A percentile compares a stretch with the other conserved stretches of the same genome.
Evolutionary conservation across 2,888 invertebrate genomes (phyloP).

Genomic region (Machimus rusticus): DNA sequence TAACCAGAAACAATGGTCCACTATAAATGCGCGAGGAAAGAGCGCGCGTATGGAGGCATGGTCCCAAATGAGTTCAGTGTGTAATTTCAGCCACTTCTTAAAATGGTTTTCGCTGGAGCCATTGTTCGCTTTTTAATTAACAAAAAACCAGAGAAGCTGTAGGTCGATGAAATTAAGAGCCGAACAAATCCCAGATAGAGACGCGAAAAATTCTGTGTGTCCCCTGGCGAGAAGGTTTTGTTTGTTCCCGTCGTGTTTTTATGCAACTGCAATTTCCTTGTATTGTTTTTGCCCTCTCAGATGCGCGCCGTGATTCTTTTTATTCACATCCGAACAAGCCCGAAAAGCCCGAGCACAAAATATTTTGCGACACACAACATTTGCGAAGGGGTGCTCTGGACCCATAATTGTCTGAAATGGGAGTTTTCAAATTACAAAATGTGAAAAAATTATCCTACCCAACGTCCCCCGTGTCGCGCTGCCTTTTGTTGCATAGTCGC

Average conservation of each 20-base stretch:
- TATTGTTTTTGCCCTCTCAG: conserved; percentile 28
- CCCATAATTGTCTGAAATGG: conserved; percentile 30
- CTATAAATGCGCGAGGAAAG: not conserved
- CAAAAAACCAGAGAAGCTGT: conserved; percentile 27
- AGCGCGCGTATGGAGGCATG: not conserved
- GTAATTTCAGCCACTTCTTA: conserved; percentile 32
- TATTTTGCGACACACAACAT: conserved; percentile 14
- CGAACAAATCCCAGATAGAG: not conserved
- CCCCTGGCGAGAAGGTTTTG: not conserved
- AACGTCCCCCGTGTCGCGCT: not conserved
- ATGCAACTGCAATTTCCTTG: conserved; percentile 34
- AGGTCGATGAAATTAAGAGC: conserved; percentile 23
- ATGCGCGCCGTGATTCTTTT: not conserved
- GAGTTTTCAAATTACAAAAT: conserved; percentile 22
- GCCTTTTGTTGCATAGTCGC: not conserved
- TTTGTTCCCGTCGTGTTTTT: conserved; percentile 23
- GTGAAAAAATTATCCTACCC: conserved; percentile 16
- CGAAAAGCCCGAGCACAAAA: not conserved
- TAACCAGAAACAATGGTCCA: conserved; percentile 21
- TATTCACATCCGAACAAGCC: conserved; percentile 2
- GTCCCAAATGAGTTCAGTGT: conserved; percentile 7
- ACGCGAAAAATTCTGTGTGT: conserved; percentile 2
- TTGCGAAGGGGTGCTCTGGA: not conserved
- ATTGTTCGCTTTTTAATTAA: conserved; percentile 26
- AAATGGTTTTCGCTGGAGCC: not conserved